These are phyloP conservation scores for Oreonectes daqikongensis DNA, from an alignment of 2,797 vertebrate species.

Conservation along the genomic window DNA sequence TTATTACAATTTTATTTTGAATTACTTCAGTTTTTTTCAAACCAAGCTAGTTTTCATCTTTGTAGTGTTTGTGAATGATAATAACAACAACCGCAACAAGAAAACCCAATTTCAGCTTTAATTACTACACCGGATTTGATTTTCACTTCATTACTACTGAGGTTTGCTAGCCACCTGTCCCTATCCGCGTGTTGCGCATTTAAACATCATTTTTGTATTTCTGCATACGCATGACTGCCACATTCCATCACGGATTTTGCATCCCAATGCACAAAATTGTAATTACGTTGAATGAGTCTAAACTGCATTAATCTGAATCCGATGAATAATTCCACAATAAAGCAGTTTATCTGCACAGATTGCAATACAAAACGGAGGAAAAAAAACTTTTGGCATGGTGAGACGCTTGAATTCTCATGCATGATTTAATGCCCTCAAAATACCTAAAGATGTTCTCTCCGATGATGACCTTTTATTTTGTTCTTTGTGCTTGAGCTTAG, in stretches of 20 bases:
- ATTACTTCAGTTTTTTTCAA: not conserved
- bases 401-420: not conserved
- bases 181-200: not conserved
- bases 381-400: not conserved
- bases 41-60: not conserved
- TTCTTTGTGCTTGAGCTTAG: not conserved
- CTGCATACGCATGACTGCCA: not conserved
- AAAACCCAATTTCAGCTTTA: conserved; percentile 4
- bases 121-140: not conserved
- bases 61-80: not conserved
- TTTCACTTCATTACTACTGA: not conserved
- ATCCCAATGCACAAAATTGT: not conserved
- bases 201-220: not conserved
- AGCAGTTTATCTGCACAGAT: not conserved
- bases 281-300: conserved; percentile 5
- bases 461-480: conserved; percentile 42
- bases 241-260: conserved; percentile 10
- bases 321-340: not conserved
- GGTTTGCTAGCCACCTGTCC: not conserved
- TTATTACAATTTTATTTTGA: no score
- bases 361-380: not conserved
- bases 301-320: not conserved
- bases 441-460: conserved; percentile 22
- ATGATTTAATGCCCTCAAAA: conserved; percentile 12
- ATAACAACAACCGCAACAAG: not conserved